Base-by-base conservation (phyloP, 2,797 vertebrate species). In the Luscinia megarhynchos region DNA sequence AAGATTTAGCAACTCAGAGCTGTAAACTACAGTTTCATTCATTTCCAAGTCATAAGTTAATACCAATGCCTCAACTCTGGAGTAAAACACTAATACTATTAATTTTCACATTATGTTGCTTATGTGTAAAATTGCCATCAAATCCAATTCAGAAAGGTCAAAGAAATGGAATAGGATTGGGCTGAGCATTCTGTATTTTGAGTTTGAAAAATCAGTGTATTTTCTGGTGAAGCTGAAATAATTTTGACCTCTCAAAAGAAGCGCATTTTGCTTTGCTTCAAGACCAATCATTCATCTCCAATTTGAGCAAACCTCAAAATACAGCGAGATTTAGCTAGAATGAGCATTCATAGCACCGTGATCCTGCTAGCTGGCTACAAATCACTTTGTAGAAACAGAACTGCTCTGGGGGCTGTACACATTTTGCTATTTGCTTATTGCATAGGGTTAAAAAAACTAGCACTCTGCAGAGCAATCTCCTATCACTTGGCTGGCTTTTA, bases 61-160 rank as follows among this genome's bases (percentile, higher is more conserved):
- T 48, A 76, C 66, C 4, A 0, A 26, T 67, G 34, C 36, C 57
- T 40, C 51, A 81, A 51, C 77, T 90, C 62, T 51, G 22, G 46
- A 87, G 43, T 87, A 69, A 89, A 92, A 90, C 74, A 82, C n/a
- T 36, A 75, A 62, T 92, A 79, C 30, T 36, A 66, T 51, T 92
- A 78, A 87, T 76, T 70, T 82, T 57, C 29, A 63, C 64, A 57
- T 94, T 89, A 50, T 43, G 53, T n/a, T 82, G 45, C 51, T 85
- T 80, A 41, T 29, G 27, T 58, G 50, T 36, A 91, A 92, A 84
- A 84, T 0, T 73, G 21, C 46, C 74, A 82, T 34, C 51, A 82
- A 84, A 91, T 46, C 11, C 27, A 57, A 23, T 87, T 76, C 63
- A 77, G 32, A 87, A 84, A 89, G 17, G 46, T 69, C 32, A 84